Conservation (phyloP, 2,888 invertebrate species). For the Panzeria rudis region DNA sequence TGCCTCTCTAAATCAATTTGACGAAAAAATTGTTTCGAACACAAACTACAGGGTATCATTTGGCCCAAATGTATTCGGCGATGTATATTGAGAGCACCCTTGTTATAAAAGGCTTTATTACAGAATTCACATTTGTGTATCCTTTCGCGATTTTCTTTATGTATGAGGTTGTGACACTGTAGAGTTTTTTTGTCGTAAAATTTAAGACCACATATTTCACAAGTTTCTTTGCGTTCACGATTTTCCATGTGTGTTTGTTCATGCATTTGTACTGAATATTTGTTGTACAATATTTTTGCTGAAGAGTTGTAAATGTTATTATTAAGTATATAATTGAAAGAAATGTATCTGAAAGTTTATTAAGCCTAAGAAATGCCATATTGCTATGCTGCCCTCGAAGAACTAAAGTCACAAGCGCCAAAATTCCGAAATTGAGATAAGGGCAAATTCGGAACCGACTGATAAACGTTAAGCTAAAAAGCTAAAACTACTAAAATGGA, state of each 20-base stretch:
- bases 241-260: constrained; percentile 62
- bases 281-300: constrained; percentile 62
- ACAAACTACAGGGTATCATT: constrained; percentile 61
- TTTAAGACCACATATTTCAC: constrained; percentile 60
- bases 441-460: no score
- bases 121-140: constrained; percentile 66
- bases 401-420: no score
- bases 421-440: no score
- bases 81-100: constrained; percentile 59
- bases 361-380: no score
- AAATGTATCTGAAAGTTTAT: no score
- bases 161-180: constrained; percentile 47
- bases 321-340: no score
- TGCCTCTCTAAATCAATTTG: constrained; percentile 62
- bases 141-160: constrained; percentile 63
- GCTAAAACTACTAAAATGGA: no score
- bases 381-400: no score
- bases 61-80: constrained; percentile 64
- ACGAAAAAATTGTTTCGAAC: constrained; percentile 59
- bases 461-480: no score
- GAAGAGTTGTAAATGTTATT: not conserved
- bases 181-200: constrained; percentile 45
- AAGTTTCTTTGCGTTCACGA: constrained; percentile 52
- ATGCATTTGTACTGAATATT: constrained; percentile 50
- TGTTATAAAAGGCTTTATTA: constrained; percentile 59